Conservation (phyloP, 2,797 vertebrate genomes). For the Coluber constrictor region DNA sequence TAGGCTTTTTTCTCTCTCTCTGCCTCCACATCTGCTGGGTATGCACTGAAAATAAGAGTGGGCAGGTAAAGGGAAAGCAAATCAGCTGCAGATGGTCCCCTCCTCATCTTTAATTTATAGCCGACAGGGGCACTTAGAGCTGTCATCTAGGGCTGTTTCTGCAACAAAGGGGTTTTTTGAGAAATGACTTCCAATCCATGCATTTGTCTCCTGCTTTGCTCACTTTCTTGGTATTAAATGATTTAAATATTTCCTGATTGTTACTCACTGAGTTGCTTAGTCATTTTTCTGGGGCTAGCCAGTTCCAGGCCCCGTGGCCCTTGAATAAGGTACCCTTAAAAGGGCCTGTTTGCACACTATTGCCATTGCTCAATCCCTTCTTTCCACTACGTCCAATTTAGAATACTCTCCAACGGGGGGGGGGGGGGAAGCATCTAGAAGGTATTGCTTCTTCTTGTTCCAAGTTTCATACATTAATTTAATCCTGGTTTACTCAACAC, state of each 20-base stretch:
- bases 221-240: neutral
- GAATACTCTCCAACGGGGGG: neutral
- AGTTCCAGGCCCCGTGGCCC: neutral
- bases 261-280: neutral
- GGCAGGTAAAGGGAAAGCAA: neutral
- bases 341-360: too few species aligned
- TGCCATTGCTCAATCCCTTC: neutral
- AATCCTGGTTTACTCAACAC: neutral
- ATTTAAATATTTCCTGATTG: neutral
- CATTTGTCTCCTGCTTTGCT: neutral
- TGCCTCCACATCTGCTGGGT: neutral
- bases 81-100: constrained; percentile 7
- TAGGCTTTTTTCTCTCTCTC: neutral
- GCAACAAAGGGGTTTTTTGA: neutral
- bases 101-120: neutral
- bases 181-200: neutral
- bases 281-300: neutral
- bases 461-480: neutral
- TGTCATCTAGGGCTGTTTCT: neutral
- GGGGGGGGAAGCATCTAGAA: neutral
- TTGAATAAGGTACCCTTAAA: neutral
- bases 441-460: neutral
- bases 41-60: neutral
- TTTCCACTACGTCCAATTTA: neutral
- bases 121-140: neutral